phyloP scores from a whole-genome alignment of 2,888 invertebrate species.

The Campoplex capitator region DNA sequence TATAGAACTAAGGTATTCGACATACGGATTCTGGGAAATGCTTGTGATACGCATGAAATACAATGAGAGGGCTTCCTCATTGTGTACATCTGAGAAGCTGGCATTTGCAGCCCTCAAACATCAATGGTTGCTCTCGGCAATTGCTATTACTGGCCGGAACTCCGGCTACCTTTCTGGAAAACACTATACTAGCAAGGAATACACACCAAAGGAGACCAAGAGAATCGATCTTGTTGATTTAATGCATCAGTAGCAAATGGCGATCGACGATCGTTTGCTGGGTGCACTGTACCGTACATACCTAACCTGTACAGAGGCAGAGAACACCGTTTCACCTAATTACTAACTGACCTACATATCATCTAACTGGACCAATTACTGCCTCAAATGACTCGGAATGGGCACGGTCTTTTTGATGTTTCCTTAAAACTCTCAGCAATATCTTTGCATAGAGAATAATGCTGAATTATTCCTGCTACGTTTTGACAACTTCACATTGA shows the following conservation, averaged over 20 bases:
- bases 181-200: neutral
- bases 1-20: neutral
- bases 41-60: constrained; percentile 37
- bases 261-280: constrained; percentile 52
- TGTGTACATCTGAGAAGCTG: neutral
- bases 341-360: constrained; percentile 69
- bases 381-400: constrained; percentile 30
- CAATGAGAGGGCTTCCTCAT: constrained; percentile 15
- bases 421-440: constrained; percentile 10
- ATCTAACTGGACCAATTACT: constrained; percentile 43
- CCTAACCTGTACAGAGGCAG: constrained; percentile 41
- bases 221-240: constrained; percentile 26
- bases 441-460: neutral
- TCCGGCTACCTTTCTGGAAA: constrained; percentile 1
- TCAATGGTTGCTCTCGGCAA: constrained; percentile 18
- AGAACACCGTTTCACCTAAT: constrained; percentile 67
- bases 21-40: neutral
- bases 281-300: constrained; percentile 39
- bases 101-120: constrained; percentile 54
- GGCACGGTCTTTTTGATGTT: constrained; percentile 52
- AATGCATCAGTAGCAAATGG: constrained; percentile 40
- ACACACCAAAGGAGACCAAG: constrained; percentile 13
- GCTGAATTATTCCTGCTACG: neutral
- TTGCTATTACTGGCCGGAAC: constrained; percentile 25
- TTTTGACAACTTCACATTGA: neutral